phyloP scores from a whole-genome alignment of 1,140 invertebrate genomes.

The Drosophila ananassae region DNA sequence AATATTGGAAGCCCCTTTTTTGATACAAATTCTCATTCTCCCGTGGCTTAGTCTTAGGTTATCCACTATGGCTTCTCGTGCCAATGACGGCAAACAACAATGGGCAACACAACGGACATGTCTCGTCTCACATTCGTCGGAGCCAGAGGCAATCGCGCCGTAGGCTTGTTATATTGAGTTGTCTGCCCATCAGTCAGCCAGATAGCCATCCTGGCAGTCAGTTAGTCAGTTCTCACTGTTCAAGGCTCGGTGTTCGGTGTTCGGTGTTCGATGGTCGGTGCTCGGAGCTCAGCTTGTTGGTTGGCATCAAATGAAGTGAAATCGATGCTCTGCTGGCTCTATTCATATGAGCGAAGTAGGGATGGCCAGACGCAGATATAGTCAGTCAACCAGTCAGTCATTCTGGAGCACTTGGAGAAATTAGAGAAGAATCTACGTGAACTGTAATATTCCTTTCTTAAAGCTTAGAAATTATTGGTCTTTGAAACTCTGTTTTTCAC shows the following conservation, averaged over 20 bases:
- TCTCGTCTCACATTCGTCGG: slow-evolving; percentile 45
- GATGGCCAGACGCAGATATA: slow-evolving; percentile 29
- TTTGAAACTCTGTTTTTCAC: no score
- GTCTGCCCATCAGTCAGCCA: slow-evolving; percentile 59
- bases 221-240: slow-evolving; percentile 28
- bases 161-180: slow-evolving; percentile 74
- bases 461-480: no score
- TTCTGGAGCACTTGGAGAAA: slow-evolving; percentile 22
- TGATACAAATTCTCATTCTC: background rate
- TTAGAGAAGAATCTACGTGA: background rate
- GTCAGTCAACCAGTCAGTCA: slow-evolving; percentile 30
- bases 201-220: slow-evolving; percentile 43
- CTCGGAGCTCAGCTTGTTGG: slow-evolving; percentile 50
- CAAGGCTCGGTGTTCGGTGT: slow-evolving; percentile 1
- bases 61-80: slow-evolving; percentile 57
- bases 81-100: slow-evolving; percentile 40
- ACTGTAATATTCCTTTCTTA: no score
- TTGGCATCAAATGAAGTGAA: slow-evolving; percentile 79
- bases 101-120: slow-evolving; percentile 37
- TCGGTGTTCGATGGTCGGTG: slow-evolving; percentile 3
- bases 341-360: slow-evolving; percentile 67
- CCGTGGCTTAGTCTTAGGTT: slow-evolving; percentile 42
- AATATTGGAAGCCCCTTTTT: slow-evolving; percentile 59
- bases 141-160: slow-evolving; percentile 55
- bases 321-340: slow-evolving; percentile 78